Base-by-base conservation (phyloP, 1,140 invertebrate genomes). In the Drosophila tristis region DNA sequence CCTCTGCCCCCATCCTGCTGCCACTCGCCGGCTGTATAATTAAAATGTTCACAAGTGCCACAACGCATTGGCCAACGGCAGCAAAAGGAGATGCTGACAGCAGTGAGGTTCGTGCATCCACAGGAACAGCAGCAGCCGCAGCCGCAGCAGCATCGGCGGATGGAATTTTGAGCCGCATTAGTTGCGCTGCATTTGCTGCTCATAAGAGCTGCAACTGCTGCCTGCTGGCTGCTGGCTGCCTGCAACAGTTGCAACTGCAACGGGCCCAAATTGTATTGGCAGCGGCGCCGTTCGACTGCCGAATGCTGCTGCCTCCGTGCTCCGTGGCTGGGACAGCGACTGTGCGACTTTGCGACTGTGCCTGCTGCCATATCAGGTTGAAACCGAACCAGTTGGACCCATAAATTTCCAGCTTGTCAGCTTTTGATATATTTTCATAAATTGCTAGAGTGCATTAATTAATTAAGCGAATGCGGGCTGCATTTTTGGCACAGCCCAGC, bases 341-440 rank as follows among this genome's bases (percentile, higher is more conserved):
- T 31, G 2, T 8, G 8, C 39, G 71, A 23, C 45, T 47, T 13
- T 8, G 31, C 39, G 71, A 23, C 45, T 47, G 23, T 16, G 35
- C 2, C 57, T 70, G 74, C 74, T 61, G 43, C 64, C 59, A 75
- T 78, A 77, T 77, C 75, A 77, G 75, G 75, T 77, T 78, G 75
- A 59, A 39, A 39, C 56, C 60, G 39, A 78, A 78, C 76, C 65
- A 74, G 73, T 70, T 85, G 85, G 74, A 47, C 74, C 74, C 80
- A 90, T 90, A 90, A 90, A 90, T 90, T 90, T 90, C 85, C 85
- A 90, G 80, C 85, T 78, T 90, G 85, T 90, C 85, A 85, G 86
- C 85, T 90, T 80, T 90, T 90, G 80, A 90, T 90, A 90, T 87
- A 87, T 89, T 89, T 90, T 90, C 80, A 90, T 90, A 90, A 90